phyloP scores from a whole-genome alignment of 2,797 vertebrate genomes.

The Phataginus tricuspis region DNA sequence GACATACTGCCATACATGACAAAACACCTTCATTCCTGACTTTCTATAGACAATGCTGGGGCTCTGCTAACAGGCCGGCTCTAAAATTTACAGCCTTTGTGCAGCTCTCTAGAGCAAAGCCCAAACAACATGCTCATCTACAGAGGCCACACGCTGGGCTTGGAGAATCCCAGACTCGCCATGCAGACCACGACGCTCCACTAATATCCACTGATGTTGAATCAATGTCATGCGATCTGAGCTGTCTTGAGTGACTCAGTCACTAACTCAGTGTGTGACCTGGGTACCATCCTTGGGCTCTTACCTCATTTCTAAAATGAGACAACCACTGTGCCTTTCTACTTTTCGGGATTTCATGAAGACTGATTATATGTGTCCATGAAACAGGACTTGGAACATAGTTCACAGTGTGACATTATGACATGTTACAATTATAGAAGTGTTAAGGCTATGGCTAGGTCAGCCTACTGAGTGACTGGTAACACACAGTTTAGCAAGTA shows the following conservation, averaged over 20 bases:
- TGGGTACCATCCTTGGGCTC: not conserved
- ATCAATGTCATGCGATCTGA: not conserved
- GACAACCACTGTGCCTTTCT: not conserved
- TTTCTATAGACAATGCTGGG: not conserved
- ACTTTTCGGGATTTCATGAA: conserved; percentile 14
- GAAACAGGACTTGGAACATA: not conserved
- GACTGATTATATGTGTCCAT: conserved; percentile 31
- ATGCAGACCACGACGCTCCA: accelerated
- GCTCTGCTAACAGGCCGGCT: not conserved
- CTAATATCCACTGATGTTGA: not conserved
- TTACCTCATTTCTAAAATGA: conserved; percentile 40
- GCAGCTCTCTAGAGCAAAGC: not conserved
- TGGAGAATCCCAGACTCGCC: not conserved
- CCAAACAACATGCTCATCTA: not conserved
- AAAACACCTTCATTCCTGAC: not conserved
- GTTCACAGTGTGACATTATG: not conserved
- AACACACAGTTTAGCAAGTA: not conserved
- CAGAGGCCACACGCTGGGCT: not conserved
- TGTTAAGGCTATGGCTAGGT: not conserved
- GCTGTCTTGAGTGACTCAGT: not conserved
- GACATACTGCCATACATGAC: not conserved
- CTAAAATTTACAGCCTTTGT: not conserved
- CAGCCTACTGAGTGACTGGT: not conserved
- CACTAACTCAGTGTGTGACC: not conserved
- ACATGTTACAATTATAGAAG: not conserved